Conservation (phyloP, 2,113 vertebrate species). For the Percina caprodes region DNA sequence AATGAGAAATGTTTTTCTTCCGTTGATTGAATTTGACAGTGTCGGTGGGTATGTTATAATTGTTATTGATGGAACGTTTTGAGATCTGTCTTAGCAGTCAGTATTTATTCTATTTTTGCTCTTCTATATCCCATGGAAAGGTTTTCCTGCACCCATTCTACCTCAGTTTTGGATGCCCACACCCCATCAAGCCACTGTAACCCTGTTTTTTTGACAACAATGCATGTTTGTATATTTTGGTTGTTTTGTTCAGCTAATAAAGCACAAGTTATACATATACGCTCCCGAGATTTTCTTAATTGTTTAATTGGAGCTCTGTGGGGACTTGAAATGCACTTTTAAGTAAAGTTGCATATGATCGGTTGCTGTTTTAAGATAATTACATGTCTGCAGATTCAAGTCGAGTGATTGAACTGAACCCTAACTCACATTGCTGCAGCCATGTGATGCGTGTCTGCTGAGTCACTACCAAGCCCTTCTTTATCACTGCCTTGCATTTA, state of each 20-base stretch:
- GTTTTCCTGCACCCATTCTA: conserved; percentile 78
- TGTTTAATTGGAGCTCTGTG: background rate
- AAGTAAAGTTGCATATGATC: background rate
- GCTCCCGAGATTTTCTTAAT: conserved; percentile 13
- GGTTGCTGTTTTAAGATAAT: conserved; percentile 24
- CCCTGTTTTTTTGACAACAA: conserved; percentile 74
- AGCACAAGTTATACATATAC: conserved; percentile 80
- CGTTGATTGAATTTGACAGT: conserved; percentile 61
- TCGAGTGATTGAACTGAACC: conserved; percentile 2
- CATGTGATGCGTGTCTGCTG: conserved; percentile 37
- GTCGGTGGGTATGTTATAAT: conserved; percentile 71
- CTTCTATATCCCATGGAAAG: conserved; percentile 61
- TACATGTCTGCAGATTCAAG: conserved; percentile 18
- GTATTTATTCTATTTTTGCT: conserved; percentile 58
- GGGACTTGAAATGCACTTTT: background rate
- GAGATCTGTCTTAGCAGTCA: conserved; percentile 66
- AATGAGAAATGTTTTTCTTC: conserved; percentile 50
- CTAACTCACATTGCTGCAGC: conserved; percentile 11
- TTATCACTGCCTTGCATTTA: conserved; percentile 37
- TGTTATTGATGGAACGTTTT: conserved; percentile 74
- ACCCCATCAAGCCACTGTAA: conserved; percentile 73
- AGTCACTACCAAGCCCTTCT: conserved; percentile 44
- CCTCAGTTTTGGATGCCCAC: conserved; percentile 79
- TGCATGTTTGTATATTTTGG: conserved; percentile 85
- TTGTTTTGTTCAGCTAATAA: conserved; percentile 85